These are phyloP conservation scores for Amazona finschi DNA, from an alignment of 2,797 vertebrate species.

Conservation along the genomic window DNA sequence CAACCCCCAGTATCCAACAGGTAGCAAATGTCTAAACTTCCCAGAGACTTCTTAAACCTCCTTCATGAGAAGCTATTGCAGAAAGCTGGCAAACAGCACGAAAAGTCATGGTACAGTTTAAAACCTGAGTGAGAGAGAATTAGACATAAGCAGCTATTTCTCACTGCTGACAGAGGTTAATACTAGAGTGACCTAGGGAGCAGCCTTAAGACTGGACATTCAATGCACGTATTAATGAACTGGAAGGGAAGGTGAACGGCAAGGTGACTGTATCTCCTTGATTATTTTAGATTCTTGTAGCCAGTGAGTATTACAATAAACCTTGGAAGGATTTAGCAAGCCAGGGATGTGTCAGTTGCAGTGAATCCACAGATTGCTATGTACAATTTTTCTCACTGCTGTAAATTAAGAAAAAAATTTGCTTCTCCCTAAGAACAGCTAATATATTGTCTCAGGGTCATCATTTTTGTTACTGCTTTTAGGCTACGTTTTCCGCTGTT, in stretches of 20 bases:
- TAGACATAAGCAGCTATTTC: neutral
- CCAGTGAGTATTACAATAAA: neutral
- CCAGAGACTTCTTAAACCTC: neutral
- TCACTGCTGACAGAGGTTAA: constrained; percentile 40
- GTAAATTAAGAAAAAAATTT: neutral
- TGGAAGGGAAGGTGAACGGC: neutral
- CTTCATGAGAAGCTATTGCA: neutral
- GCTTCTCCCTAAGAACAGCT: neutral
- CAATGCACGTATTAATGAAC: neutral
- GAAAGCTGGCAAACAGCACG: neutral
- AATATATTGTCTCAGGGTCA: neutral
- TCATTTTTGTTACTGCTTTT: neutral
- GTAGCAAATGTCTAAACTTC: neutral
- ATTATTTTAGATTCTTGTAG: neutral
- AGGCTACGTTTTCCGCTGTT: neutral
- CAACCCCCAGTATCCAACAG: neutral
- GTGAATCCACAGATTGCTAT: neutral
- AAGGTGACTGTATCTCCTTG: neutral
- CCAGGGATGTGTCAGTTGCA: neutral
- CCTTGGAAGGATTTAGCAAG: neutral
- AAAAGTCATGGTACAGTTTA: neutral
- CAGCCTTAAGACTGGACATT: neutral
- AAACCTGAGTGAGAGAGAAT: neutral
- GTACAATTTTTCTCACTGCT: neutral
- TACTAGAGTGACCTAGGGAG: neutral